These are phyloP conservation scores for Autographa pulchrina DNA, from an alignment of 2,888 invertebrate genomes.

Conservation along the genomic window DNA sequence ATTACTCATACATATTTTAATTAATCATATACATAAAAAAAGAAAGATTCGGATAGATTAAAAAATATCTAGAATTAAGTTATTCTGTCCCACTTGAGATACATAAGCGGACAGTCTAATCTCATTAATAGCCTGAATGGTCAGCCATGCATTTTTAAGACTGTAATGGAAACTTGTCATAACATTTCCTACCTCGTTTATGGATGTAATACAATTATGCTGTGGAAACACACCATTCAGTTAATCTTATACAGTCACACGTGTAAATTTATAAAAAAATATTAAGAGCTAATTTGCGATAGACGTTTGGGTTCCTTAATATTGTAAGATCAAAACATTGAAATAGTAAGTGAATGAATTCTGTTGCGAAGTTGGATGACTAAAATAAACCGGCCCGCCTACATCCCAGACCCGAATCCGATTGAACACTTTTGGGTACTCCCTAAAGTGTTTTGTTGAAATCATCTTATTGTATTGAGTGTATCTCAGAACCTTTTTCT, in stretches of 20 bases:
- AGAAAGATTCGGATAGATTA: too few species aligned
- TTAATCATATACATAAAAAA: not conserved
- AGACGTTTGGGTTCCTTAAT: not conserved
- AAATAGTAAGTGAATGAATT: not conserved
- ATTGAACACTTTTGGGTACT: not conserved
- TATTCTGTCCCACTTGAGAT: too few species aligned
- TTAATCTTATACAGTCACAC: not conserved
- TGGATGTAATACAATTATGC: not conserved
- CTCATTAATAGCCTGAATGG: not conserved
- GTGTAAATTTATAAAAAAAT: not conserved
- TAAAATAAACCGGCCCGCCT: conserved; percentile 7
- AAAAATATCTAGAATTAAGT: too few species aligned
- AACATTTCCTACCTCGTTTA: not conserved
- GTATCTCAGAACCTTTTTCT: not conserved
- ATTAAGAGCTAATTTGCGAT: not conserved
- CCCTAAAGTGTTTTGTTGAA: conserved; percentile 3
- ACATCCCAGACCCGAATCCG: not conserved
- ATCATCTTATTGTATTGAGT: not conserved
- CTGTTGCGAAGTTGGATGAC: not conserved
- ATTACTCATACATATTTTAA: not conserved
- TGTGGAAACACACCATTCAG: not conserved
- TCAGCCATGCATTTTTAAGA: conserved; percentile 3
- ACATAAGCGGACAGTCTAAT: too few species aligned
- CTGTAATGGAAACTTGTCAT: not conserved
- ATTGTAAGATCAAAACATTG: not conserved